Conservation (phyloP, 2,888 invertebrate species). For the Stenurella melanura region DNA sequence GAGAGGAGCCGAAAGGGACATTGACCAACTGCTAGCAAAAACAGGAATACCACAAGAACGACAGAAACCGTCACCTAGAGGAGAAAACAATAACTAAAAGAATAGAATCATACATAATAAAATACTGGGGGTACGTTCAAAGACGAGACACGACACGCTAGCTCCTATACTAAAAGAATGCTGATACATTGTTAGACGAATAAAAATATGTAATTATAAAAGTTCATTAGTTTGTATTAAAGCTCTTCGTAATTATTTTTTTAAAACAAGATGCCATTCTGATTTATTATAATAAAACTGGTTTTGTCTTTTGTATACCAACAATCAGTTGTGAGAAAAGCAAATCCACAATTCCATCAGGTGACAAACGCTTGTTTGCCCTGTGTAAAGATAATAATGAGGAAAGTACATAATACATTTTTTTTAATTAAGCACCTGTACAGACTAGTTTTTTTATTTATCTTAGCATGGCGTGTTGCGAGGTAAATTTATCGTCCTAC, state of each 20-base stretch:
- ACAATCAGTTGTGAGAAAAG: slow-evolving; percentile 7
- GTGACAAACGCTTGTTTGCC: not conserved
- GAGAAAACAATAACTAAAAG: too few relatives aligned
- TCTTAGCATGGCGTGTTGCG: slow-evolving; percentile 3
- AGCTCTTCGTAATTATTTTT: not conserved
- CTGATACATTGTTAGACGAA: too few relatives aligned
- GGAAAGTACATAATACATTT: slow-evolving; percentile 7
- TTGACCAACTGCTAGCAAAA: too few relatives aligned
- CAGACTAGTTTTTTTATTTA: not conserved
- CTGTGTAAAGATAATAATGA: slow-evolving; percentile 2
- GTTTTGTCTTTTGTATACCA: not conserved
- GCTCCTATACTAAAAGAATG: too few relatives aligned
- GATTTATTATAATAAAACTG: not conserved
- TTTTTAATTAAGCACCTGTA: slow-evolving; percentile 7
- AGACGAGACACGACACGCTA: too few relatives aligned
- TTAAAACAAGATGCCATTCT: not conserved
- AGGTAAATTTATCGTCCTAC: slow-evolving; percentile 23
- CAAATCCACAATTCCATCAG: slow-evolving; percentile 3
- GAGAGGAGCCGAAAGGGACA: too few relatives aligned
- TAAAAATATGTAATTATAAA: too few relatives aligned
- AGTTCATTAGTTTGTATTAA: not conserved
- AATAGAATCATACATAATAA: too few relatives aligned
- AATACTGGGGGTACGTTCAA: too few relatives aligned
- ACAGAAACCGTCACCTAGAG: too few relatives aligned
- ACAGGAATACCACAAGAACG: too few relatives aligned